phyloP scores from a whole-genome alignment of 2,888 invertebrate genomes.

The Pandemis heparana region DNA sequence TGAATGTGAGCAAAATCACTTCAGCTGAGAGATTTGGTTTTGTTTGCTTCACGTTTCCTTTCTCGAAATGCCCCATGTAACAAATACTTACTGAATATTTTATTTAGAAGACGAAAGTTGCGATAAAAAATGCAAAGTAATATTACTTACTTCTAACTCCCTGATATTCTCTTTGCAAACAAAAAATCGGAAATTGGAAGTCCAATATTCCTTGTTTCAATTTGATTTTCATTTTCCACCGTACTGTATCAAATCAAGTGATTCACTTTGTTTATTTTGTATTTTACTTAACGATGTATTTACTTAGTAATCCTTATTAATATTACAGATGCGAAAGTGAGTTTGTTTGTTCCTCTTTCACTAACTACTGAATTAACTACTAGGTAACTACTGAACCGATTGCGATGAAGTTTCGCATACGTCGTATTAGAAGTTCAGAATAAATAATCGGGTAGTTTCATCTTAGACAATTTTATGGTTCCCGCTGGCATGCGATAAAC shows the following conservation, averaged over 20 bases:
- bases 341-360: too few species aligned
- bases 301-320: neutral
- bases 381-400: too few species aligned
- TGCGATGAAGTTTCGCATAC: too few species aligned
- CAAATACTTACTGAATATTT: constrained; percentile 14
- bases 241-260: constrained; percentile 10
- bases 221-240: constrained; percentile 12
- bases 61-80: neutral
- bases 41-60: constrained; percentile 26
- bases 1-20: constrained; percentile 40
- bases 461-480: too few species aligned
- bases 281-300: neutral
- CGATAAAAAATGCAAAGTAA: constrained; percentile 15
- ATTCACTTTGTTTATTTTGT: neutral
- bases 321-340: too few species aligned
- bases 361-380: too few species aligned
- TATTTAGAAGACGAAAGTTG: constrained; percentile 20
- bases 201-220: constrained; percentile 1
- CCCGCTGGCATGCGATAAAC: too few species aligned
- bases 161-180: constrained; percentile 21
- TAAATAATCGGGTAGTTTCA: too few species aligned
- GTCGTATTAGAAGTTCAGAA: too few species aligned
- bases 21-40: constrained; percentile 33
- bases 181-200: constrained; percentile 30
- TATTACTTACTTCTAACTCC: neutral